phyloP scores from a whole-genome alignment of 2,888 invertebrate genomes.

The Dryocosmus kuriphilus region DNA sequence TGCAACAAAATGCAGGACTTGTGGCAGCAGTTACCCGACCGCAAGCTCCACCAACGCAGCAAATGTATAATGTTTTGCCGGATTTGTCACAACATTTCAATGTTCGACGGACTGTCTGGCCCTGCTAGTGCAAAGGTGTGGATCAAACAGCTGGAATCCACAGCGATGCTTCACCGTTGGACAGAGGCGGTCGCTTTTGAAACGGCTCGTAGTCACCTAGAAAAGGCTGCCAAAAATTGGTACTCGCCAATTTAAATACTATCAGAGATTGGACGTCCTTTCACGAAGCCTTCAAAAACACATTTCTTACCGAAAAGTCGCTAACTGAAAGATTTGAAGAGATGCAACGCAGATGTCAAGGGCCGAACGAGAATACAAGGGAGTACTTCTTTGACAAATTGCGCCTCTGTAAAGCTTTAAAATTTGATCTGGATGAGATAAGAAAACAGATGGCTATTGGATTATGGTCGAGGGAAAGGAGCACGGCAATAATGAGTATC shows the following conservation, averaged over 20 bases:
- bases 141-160: neutral
- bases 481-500: slow-evolving; percentile 37
- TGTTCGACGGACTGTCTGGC: neutral
- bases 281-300: neutral
- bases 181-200: slow-evolving; percentile 18
- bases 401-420: slow-evolving; percentile 46
- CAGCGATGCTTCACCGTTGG: neutral
- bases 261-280: neutral
- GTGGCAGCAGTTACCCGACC: too few species aligned
- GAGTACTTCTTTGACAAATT: slow-evolving; percentile 52
- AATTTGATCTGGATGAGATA: slow-evolving; percentile 36
- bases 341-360: slow-evolving; percentile 46
- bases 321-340: slow-evolving; percentile 48
- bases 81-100: neutral
- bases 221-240: neutral
- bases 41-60: neutral
- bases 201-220: neutral
- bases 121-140: neutral
- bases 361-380: slow-evolving; percentile 30
- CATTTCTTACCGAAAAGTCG: slow-evolving; percentile 45
- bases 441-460: slow-evolving; percentile 50
- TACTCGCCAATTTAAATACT: neutral
- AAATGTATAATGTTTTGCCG: neutral
- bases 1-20: too few species aligned
- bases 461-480: slow-evolving; percentile 43